Evolutionary conservation across 2,797 vertebrate genomes (phyloP).

Genomic region (Heteromormyrus szaboi): DNA sequence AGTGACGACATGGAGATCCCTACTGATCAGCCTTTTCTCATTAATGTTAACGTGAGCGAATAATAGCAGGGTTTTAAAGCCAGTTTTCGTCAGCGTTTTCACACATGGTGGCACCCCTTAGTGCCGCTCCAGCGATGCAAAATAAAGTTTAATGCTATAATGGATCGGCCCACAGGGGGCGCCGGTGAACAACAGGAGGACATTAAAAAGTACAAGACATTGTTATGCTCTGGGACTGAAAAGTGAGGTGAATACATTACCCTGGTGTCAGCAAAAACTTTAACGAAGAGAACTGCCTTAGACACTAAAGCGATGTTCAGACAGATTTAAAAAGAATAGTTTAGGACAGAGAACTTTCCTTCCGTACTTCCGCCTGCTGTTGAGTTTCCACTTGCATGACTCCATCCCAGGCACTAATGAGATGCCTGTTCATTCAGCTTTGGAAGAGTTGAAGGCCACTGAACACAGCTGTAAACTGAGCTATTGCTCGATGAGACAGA

Average conservation of each 20-base stretch:
- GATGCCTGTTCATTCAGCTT: background rate
- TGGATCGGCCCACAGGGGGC: background rate
- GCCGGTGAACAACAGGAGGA: background rate
- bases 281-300: background rate
- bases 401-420: background rate
- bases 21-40: background rate
- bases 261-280: background rate
- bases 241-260: background rate
- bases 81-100: background rate
- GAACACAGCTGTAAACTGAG: background rate
- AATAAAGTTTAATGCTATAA: conserved; percentile 1
- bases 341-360: background rate
- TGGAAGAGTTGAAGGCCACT: background rate
- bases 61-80: background rate
- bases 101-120: background rate
- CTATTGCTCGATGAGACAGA: background rate
- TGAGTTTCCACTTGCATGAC: background rate
- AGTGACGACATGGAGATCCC: background rate
- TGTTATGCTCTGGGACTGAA: background rate
- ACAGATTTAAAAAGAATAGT: background rate
- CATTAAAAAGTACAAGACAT: background rate
- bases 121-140: background rate
- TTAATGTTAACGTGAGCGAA: conserved; percentile 1
- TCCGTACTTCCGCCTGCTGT: background rate
- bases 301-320: background rate